Percentiles rank a stretch among this genome's conserved stretches.
Evolutionary conservation across 2,888 invertebrate species (phyloP).

Genomic region (Meghimatium bilineatum): DNA sequence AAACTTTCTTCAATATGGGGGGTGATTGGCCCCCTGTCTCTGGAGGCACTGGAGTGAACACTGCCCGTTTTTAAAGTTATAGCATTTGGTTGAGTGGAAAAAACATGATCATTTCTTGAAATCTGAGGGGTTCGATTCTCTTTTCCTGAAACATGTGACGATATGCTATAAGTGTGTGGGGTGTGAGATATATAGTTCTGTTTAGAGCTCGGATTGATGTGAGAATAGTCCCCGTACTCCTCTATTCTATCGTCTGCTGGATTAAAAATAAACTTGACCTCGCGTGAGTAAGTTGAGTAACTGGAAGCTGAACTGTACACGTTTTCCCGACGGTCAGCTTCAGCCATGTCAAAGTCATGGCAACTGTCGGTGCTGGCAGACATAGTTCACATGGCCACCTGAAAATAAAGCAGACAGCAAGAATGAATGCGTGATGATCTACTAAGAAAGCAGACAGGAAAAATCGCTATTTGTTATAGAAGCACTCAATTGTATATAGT

Average conservation of each 20-base stretch:
- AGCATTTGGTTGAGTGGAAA: neutral
- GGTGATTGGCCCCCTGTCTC: slow-evolving; percentile 36
- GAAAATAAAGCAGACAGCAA: neutral
- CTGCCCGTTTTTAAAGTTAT: slow-evolving; percentile 12
- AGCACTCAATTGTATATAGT: too few species aligned
- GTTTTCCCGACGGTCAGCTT: slow-evolving; percentile 11
- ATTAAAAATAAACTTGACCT: slow-evolving; percentile 57
- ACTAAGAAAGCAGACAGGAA: too few species aligned
- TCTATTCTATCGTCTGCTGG: slow-evolving; percentile 37
- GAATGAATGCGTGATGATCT: too few species aligned
- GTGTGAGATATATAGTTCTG: slow-evolving; percentile 35
- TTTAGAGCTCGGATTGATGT: slow-evolving; percentile 48
- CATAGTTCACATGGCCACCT: slow-evolving; percentile 28
- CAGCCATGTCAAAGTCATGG: slow-evolving; percentile 21
- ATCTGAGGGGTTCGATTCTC: slow-evolving; percentile 37
- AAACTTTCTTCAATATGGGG: slow-evolving; percentile 26
- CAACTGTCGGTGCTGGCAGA: slow-evolving; percentile 19
- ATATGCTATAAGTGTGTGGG: slow-evolving; percentile 12
- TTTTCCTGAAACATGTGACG: slow-evolving; percentile 28
- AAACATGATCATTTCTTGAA: neutral
- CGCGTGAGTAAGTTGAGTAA: slow-evolving; percentile 67
- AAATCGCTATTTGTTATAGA: too few species aligned
- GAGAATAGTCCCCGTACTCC: slow-evolving; percentile 52
- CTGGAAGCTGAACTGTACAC: slow-evolving; percentile 55
- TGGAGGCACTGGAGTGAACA: slow-evolving; percentile 3